Evolutionary conservation across 2,888 invertebrate genomes (phyloP).

Genomic region (Lypha dubia): DNA sequence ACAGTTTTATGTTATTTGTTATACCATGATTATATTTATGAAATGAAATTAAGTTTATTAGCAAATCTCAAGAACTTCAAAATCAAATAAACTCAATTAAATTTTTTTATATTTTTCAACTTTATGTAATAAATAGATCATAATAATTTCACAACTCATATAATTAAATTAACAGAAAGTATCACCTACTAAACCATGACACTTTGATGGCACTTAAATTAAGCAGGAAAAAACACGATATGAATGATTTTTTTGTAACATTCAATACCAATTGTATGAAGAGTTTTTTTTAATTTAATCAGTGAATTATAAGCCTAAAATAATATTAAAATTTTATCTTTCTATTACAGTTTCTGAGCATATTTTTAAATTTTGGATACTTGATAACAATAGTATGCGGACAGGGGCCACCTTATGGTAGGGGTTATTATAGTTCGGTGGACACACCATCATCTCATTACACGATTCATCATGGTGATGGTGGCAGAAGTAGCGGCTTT

Average conservation of each 20-base stretch:
- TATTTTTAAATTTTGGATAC: conserved; percentile 71
- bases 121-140: background rate
- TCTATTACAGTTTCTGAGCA: conserved; percentile 73
- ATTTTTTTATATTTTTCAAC: conserved; percentile 10
- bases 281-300: background rate
- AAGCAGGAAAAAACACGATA: background rate
- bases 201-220: conserved; percentile 9
- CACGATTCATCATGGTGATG: conserved; percentile 63
- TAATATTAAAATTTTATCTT: background rate
- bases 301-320: background rate
- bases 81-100: background rate
- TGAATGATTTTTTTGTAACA: background rate
- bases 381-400: conserved; percentile 62
- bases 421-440: conserved; percentile 76
- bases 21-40: no score
- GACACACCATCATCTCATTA: conserved; percentile 74
- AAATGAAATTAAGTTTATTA: background rate
- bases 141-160: conserved; percentile 7
- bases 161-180: conserved; percentile 14
- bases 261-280: background rate
- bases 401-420: conserved; percentile 73
- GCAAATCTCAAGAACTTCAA: background rate
- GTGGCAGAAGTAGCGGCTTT: conserved; percentile 47
- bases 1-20: no score
- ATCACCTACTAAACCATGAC: conserved; percentile 5